Conservation (phyloP, 2,113 vertebrate genomes). For the Pyrgilauda ruficollis region DNA sequence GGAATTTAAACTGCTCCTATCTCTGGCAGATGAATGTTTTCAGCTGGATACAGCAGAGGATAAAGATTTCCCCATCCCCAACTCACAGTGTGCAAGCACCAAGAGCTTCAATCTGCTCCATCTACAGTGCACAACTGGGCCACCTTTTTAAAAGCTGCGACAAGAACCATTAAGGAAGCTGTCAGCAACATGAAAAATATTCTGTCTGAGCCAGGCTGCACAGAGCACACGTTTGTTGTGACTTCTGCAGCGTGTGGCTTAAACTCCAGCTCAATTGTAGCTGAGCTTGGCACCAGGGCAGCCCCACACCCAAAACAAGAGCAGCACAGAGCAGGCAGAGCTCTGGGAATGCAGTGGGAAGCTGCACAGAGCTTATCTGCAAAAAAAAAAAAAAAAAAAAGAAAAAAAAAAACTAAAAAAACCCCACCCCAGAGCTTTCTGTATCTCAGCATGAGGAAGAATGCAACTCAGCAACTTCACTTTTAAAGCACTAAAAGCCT, state of each 20-base stretch:
- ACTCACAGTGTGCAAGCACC: rapidly evolving
- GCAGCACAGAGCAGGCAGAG: background rate
- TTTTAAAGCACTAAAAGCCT: background rate
- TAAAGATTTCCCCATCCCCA: background rate
- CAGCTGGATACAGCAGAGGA: background rate
- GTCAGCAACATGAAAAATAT: background rate
- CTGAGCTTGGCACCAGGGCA: background rate
- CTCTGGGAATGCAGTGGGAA: background rate
- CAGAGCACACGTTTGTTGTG: background rate
- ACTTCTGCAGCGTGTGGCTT: background rate
- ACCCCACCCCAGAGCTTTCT: background rate
- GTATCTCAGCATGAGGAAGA: background rate
- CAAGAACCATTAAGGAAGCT: background rate
- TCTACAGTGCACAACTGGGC: background rate
- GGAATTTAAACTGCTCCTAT: background rate
- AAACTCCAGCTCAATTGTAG: background rate
- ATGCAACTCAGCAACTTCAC: background rate
- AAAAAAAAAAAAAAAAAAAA: background rate
- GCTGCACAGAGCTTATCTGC: background rate
- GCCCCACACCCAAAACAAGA: background rate
- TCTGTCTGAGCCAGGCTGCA: background rate
- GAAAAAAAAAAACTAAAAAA: too few relatives aligned
- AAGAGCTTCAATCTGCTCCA: background rate
- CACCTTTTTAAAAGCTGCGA: background rate
- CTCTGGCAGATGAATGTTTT: background rate